These are phyloP conservation scores for Sphaerophoria taeniata DNA, from an alignment of 2,888 invertebrate genomes.

Conservation along the genomic window DNA sequence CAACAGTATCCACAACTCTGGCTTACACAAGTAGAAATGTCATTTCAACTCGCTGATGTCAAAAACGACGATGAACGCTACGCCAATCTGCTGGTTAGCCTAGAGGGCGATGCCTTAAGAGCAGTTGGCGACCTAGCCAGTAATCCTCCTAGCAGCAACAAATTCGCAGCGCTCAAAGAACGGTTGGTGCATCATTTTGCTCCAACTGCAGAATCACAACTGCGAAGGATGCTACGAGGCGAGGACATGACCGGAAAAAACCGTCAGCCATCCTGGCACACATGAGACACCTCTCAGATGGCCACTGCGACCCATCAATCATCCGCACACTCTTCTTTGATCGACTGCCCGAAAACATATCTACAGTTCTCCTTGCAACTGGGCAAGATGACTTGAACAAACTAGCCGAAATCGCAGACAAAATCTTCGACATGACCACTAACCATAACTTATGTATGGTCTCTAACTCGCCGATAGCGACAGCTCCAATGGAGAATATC, in stretches of 20 bases:
- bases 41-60: slow-evolving; percentile 7
- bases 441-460: slow-evolving; percentile 18
- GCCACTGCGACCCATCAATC: slow-evolving; percentile 27
- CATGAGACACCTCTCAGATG: slow-evolving; percentile 21
- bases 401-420: slow-evolving; percentile 27
- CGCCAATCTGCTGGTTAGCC: slow-evolving; percentile 33
- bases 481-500: neutral
- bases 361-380: neutral
- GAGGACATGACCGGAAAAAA: slow-evolving; percentile 33
- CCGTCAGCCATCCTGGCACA: slow-evolving; percentile 35
- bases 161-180: slow-evolving; percentile 36
- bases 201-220: slow-evolving; percentile 25
- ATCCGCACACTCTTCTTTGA: slow-evolving; percentile 39
- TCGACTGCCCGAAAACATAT: slow-evolving; percentile 17
- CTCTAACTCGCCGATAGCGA: slow-evolving; percentile 18
- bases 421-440: slow-evolving; percentile 19
- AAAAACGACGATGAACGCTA: slow-evolving; percentile 28
- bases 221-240: slow-evolving; percentile 23
- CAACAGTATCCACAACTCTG: no score
- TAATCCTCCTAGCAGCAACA: slow-evolving; percentile 24
- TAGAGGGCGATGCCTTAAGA: slow-evolving; percentile 39
- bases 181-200: slow-evolving; percentile 24
- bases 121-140: slow-evolving; percentile 21
- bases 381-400: slow-evolving; percentile 26
- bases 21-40: no score